Evolutionary conservation across 1,140 invertebrate species (phyloP), one percentile per base, ranked within the genome.

Genomic region (Lethrus apterus): DNA sequence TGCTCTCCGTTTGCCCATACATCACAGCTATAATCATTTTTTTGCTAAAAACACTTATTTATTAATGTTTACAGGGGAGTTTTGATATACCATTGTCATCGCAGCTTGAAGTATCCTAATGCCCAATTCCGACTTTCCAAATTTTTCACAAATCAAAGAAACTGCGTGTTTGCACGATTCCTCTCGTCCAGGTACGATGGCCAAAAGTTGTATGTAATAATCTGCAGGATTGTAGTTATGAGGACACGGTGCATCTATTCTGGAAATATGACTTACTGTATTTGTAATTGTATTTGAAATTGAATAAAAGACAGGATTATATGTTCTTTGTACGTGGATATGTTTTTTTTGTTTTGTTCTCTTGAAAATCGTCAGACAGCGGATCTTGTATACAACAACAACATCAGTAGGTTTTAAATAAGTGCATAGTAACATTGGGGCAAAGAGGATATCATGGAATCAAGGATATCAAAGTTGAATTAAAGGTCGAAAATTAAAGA

Each of bases 191-290:
- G 92, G 91, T 13, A 88, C 79, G 1, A 95, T 81, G 0, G 93
- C 92, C 44, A 98, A 67, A 4, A 89, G 78, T 34, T 62, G 57
- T n/a, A 98, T 85, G 64, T 87, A 96, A 64, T 90, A 93, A 69
- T 98, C 94, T 0, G 91, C 93, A 5, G 93, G 93, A 63, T 97
- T 98, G 67, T 92, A 97, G 62, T 96, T 95, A 2, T 71, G 77
- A 0, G 85, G 86, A 67, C 84, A 88, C 1, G 79, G 75, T 11
- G 81, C 82, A 18, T 84, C 84, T 50, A 88, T 66, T 20, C 85
- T 89, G 45, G 14, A 58, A 62, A 48, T 18, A 48, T 21, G 13
- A n/a, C n/a, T n/a, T n/a, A n/a, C n/a, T n/a, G n/a, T n/a, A n/a
- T n/a, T n/a, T n/a, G n/a, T n/a, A n/a, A n/a, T n/a, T n/a, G n/a